These are phyloP conservation scores for Cancer borealis DNA, from an alignment of 2,888 invertebrate genomes.

Conservation along the genomic window DNA sequence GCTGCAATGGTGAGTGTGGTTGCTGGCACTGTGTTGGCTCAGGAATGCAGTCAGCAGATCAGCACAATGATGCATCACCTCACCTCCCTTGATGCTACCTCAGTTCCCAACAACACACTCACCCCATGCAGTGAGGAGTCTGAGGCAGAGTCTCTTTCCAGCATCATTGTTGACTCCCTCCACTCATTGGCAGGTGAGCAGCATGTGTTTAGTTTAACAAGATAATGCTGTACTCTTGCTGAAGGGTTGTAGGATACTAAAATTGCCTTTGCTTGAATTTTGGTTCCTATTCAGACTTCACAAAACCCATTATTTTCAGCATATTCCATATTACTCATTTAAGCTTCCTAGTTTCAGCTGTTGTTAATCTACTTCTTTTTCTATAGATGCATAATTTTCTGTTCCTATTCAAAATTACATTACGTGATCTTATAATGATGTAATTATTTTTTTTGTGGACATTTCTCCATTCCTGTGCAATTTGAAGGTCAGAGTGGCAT, in stretches of 20 bases:
- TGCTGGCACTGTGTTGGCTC: slow-evolving; percentile 78
- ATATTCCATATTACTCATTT: not conserved
- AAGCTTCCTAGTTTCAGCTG: not conserved
- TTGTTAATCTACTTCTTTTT: not conserved
- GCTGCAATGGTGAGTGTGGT: slow-evolving; percentile 84
- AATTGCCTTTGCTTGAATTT: not conserved
- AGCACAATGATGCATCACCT: slow-evolving; percentile 37
- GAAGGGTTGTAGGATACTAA: not conserved
- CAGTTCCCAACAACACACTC: slow-evolving; percentile 48
- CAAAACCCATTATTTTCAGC: not conserved
- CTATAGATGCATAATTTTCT: not conserved
- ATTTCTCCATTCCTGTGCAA: not conserved
- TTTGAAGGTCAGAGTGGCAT: not conserved
- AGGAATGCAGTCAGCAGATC: slow-evolving; percentile 67
- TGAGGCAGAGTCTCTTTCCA: not conserved
- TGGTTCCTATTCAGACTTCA: not conserved
- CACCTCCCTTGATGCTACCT: slow-evolving; percentile 16
- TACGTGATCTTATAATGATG: not conserved
- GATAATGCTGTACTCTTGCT: not conserved
- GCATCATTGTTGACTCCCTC: slow-evolving; percentile 39
- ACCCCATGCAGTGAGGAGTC: not conserved
- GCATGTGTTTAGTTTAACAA: not conserved
- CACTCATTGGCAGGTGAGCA: slow-evolving; percentile 48
- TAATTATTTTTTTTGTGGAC: not conserved
- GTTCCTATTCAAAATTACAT: not conserved